A percentile compares a stretch with the other conserved stretches of the same genome.
phyloP scores from a whole-genome alignment of 2,113 vertebrate genomes.

The Rhadina sibilatrix region DNA sequence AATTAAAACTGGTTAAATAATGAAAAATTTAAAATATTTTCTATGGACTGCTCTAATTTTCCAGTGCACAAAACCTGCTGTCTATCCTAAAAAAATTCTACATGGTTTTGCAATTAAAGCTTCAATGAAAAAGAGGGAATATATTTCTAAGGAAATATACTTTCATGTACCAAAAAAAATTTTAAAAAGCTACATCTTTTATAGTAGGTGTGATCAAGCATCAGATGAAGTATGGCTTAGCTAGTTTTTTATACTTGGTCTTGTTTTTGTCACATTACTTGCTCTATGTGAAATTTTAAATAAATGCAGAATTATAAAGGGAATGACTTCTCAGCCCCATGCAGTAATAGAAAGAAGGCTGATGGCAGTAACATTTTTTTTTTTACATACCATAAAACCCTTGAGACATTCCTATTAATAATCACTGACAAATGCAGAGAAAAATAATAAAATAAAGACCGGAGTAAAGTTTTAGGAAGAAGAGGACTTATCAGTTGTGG shows the following conservation, averaged over 20 bases:
- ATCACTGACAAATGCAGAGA: slow-evolving; percentile 28
- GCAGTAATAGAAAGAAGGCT: neutral
- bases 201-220: neutral
- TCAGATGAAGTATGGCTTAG: neutral
- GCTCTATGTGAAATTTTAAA: neutral
- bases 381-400: slow-evolving; percentile 43
- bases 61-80: neutral
- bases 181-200: neutral
- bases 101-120: neutral
- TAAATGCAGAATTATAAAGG: slow-evolving; percentile 4
- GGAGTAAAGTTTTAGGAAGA: slow-evolving; percentile 48
- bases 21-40: neutral
- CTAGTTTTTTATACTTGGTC: neutral
- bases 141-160: neutral
- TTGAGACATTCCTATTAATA: slow-evolving; percentile 45
- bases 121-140: neutral
- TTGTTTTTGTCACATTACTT: neutral
- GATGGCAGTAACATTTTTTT: neutral
- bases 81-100: neutral
- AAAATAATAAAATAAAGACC: slow-evolving; percentile 29
- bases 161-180: neutral
- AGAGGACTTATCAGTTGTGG: slow-evolving; percentile 26
- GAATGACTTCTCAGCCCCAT: neutral
- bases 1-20: slow-evolving; percentile 32
- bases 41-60: neutral